Base-by-base conservation (phyloP, 2,113 vertebrate species). In the Halcyon malimbica region DNA sequence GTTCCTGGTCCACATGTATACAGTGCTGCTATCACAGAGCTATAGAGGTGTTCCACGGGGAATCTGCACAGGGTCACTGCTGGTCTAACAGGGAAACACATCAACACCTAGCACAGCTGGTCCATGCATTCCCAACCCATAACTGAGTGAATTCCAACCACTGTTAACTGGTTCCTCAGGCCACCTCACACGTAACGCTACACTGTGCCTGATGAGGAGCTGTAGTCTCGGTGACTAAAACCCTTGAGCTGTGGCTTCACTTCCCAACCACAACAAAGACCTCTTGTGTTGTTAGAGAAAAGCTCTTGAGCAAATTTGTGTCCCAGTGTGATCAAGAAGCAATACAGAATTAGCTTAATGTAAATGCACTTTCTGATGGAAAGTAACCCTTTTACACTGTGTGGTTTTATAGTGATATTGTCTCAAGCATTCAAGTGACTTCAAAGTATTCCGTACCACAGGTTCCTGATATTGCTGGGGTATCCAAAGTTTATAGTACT, bases 401-500 rank as follows among this genome's bases (percentile, higher is more conserved):
- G 35, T 74, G 53, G n/a, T 68, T 81, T 78, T 46, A 80, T 1
- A 11, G 9, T 11, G 70, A 88, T 8, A 82, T 5, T 15, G 17
- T 28, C 41, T 75, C 14, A 68, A 83, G 37, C 9, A 71, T 33
- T 62, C 57, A 60, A 54, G 23, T 51, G 25, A 88, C 42, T 70
- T 57, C 33, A 31, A 31, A 20, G 16, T 10, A 26, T 39, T 60
- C 28, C 99, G 95, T 95, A 99, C 99, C 98, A 97, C 88, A 16
- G 94, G 41, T 68, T 98, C 97, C 16, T 81, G 97, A 90, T 97
- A 95, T 26, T 98, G 97, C 60, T 97, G 96, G 0, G 99, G 99
- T 33, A 99, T 98, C 99, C 99, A 99, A 60, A 97, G 98, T 53
- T 96, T 98, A 89, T 99, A 99, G 92, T 99, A 99, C 23, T 82